These are phyloP conservation scores for Coracias cyanogaster DNA, from an alignment of 2,797 vertebrate species.

Conservation along the genomic window DNA sequence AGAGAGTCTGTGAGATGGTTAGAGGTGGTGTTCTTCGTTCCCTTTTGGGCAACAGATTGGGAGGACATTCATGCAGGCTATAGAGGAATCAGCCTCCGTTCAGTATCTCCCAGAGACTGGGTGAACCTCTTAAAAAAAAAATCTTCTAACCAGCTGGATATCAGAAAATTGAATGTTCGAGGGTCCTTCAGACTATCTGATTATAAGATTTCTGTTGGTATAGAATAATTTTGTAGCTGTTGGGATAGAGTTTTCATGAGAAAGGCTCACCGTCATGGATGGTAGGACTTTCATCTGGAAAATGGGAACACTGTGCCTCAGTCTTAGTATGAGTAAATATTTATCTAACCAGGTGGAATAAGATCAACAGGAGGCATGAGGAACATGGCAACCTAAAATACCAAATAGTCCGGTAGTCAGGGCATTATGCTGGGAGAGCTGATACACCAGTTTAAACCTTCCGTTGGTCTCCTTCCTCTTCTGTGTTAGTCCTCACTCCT, in stretches of 20 bases:
- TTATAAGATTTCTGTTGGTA: not conserved
- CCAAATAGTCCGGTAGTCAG: not conserved
- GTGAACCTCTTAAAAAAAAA: not conserved
- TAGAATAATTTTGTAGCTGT: rapidly evolving
- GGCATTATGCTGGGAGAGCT: not conserved
- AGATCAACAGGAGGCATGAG: conserved; percentile 44
- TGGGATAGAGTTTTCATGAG: not conserved
- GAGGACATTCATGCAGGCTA: not conserved
- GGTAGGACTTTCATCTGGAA: conserved; percentile 56
- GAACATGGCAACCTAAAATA: conserved; percentile 19
- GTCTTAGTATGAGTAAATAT: conserved; percentile 66
- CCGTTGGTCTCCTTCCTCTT: not conserved
- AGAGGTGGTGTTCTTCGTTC: not conserved
- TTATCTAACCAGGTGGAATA: conserved; percentile 58
- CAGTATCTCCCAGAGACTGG: not conserved
- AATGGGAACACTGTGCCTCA: conserved; percentile 31
- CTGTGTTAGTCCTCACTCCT: not conserved
- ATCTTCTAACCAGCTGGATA: not conserved
- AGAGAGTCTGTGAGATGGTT: not conserved
- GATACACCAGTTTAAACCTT: not conserved
- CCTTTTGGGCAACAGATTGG: not conserved
- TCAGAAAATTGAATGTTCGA: not conserved
- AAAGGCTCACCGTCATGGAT: not conserved
- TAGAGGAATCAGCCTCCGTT: not conserved
- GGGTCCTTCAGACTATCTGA: not conserved